Conservation (phyloP, 2,113 vertebrate species). For the Sander lucioperca region DNA sequence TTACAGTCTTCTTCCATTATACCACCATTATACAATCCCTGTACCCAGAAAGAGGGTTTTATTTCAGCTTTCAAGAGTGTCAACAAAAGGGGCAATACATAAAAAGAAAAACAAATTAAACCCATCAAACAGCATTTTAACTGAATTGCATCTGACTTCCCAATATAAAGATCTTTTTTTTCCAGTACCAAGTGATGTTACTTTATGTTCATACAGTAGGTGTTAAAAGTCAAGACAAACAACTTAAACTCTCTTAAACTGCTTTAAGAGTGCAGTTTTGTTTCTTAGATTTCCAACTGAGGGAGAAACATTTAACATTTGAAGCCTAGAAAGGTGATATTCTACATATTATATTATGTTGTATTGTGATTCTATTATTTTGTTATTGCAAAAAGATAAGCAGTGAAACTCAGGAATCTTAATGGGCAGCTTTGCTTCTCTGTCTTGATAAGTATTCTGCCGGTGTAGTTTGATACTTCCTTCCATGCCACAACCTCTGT, state of each 20-base stretch:
- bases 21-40: slow-evolving; percentile 51
- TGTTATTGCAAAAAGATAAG: slow-evolving; percentile 67
- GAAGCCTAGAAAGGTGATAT: background rate
- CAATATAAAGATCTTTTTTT: background rate
- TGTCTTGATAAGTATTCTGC: slow-evolving; percentile 82
- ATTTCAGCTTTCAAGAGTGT: slow-evolving; percentile 55
- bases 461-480: slow-evolving; percentile 84
- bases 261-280: background rate
- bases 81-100: slow-evolving; percentile 37
- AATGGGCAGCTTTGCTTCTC: slow-evolving; percentile 79
- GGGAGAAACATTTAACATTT: slow-evolving; percentile 1
- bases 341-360: slow-evolving; percentile 14
- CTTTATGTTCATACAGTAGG: background rate
- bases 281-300: background rate
- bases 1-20: slow-evolving; percentile 57
- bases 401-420: slow-evolving; percentile 77
- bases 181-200: background rate
- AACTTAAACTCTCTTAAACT: background rate
- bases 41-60: slow-evolving; percentile 42
- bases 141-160: slow-evolving; percentile 8
- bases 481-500: slow-evolving; percentile 74
- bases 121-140: slow-evolving; percentile 30
- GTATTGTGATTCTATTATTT: slow-evolving; percentile 52
- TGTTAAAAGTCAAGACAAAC: slow-evolving; percentile 6
- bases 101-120: slow-evolving; percentile 54